A percentile compares a stretch with the other conserved stretches of the same genome.
phyloP scores from a whole-genome alignment of 2,113 vertebrate genomes.

The Cariama cristata region DNA sequence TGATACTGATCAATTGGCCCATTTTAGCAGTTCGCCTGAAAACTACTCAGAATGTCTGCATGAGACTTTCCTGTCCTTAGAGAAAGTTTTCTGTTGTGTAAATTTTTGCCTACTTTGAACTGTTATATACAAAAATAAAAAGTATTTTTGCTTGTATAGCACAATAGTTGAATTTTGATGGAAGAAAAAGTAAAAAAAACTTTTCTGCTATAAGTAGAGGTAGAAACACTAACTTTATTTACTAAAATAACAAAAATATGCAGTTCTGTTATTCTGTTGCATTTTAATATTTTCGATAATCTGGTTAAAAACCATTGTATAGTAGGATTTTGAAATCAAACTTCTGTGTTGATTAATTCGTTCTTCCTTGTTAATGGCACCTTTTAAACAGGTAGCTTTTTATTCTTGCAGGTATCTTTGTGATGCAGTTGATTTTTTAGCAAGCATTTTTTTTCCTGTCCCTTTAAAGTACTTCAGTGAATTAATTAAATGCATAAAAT shows the following conservation, averaged over 20 bases:
- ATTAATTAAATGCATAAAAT: neutral
- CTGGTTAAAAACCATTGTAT: neutral
- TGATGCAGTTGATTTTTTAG: neutral
- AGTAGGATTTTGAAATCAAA: neutral
- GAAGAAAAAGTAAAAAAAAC: neutral
- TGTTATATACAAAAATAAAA: neutral
- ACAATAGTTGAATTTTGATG: neutral
- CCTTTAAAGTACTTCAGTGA: neutral
- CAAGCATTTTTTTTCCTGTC: neutral
- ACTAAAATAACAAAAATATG: neutral
- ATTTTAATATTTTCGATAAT: neutral
- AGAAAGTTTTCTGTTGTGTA: neutral
- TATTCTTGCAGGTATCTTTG: neutral
- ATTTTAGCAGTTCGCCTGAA: neutral
- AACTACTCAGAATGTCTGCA: neutral
- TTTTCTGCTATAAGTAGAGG: neutral
- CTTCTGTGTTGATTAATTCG: neutral
- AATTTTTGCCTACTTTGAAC: neutral
- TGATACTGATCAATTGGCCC: neutral
- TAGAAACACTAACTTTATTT: neutral
- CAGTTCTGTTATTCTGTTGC: neutral
- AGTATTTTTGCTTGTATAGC: neutral
- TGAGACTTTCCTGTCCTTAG: neutral
- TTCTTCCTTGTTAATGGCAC: neutral
- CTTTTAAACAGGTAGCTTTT: neutral